phyloP scores from a whole-genome alignment of 2,888 invertebrate species.

The Scotopteryx bipunctaria region DNA sequence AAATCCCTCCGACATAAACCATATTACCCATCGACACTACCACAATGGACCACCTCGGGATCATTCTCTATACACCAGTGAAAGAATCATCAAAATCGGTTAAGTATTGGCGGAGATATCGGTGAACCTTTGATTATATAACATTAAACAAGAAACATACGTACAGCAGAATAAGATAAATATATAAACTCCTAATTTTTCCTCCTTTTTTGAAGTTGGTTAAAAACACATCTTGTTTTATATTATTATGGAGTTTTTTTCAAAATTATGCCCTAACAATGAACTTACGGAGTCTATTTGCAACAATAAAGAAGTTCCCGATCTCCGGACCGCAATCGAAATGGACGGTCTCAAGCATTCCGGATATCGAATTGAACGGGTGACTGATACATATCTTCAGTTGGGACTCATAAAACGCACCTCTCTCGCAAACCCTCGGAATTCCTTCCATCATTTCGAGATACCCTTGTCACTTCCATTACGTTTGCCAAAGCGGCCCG shows the following conservation, averaged over 20 bases:
- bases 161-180: no score
- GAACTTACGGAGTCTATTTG: conserved; percentile 26
- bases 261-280: conserved; percentile 19
- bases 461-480: conserved; percentile 81
- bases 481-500: conserved; percentile 64
- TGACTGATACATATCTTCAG: conserved; percentile 65
- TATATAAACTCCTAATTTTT: no score
- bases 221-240: no score
- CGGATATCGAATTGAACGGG: conserved; percentile 52
- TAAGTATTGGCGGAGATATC: no score
- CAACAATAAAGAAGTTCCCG: conserved; percentile 29
- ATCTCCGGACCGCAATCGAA: conserved; percentile 28
- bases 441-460: conserved; percentile 76
- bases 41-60: no score
- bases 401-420: conserved; percentile 65
- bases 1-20: no score
- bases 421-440: conserved; percentile 62
- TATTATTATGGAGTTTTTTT: conserved; percentile 10
- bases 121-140: no score
- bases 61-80: no score
- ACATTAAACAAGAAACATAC: no score
- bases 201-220: no score
- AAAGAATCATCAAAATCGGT: no score
- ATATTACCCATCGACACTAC: no score
- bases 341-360: conserved; percentile 40